phyloP scores from a whole-genome alignment of 2,113 vertebrate genomes.

The Myotis davidii region DNA sequence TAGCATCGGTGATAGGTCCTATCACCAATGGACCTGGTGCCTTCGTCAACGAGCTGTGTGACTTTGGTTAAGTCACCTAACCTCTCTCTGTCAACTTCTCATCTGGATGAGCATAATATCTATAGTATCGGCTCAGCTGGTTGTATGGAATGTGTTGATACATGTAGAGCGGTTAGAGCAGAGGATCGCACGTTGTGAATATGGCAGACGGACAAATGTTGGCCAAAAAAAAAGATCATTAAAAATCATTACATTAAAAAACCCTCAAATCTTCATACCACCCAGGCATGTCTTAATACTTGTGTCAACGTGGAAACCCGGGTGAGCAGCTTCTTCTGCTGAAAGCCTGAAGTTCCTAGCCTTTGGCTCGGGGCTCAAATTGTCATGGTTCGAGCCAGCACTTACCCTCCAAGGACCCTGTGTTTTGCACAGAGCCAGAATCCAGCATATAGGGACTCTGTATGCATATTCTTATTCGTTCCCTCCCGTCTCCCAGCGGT shows the following conservation, averaged over 20 bases:
- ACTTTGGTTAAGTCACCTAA: background rate
- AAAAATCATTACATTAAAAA: background rate
- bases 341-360: background rate
- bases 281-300: background rate
- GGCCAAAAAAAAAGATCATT: background rate
- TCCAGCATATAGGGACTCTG: background rate
- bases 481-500: background rate
- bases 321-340: background rate
- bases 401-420: background rate
- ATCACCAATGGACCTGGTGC: too few relatives aligned
- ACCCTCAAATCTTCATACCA: background rate
- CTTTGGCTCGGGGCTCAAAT: background rate
- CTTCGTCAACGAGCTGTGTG: background rate
- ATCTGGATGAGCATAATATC: background rate
- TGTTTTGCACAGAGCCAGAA: background rate
- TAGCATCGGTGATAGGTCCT: background rate
- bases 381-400: background rate
- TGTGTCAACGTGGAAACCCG: background rate
- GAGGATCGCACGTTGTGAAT: background rate
- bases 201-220: background rate
- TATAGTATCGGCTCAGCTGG: background rate
- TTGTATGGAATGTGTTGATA: conserved; percentile 21
- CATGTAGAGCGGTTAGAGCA: background rate
- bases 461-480: background rate
- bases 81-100: background rate